Evolutionary conservation across 1,140 invertebrate genomes (phyloP).

Genomic region (Ceratitis capitata): DNA sequence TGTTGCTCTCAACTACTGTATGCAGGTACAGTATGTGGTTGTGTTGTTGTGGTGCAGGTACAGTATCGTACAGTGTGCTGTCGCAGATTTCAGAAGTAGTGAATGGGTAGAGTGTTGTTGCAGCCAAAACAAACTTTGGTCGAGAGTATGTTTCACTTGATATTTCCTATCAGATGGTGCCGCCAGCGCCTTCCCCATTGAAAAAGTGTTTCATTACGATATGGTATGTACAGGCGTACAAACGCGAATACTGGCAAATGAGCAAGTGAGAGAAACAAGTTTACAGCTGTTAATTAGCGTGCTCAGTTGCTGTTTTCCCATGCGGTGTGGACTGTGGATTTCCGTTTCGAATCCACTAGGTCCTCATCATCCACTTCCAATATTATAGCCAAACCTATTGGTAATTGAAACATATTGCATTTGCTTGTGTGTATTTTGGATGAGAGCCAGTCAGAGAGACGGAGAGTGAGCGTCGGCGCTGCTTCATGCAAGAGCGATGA

Average conservation of each 20-base stretch:
- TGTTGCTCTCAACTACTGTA: too few species aligned
- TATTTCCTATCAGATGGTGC: neutral
- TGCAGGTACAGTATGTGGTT: too few species aligned
- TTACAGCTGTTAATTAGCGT: neutral
- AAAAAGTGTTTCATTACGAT: neutral
- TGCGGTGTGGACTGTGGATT: neutral
- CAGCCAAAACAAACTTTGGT: neutral
- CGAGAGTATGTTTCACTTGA: neutral
- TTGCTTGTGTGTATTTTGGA: neutral
- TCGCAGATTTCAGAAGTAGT: neutral
- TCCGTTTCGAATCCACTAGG: neutral
- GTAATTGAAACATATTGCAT: neutral
- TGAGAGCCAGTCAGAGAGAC: neutral
- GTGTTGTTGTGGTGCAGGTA: too few species aligned
- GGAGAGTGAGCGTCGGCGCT: too few species aligned
- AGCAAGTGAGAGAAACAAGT: neutral
- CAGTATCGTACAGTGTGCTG: too few species aligned
- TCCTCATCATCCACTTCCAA: constrained; percentile 18
- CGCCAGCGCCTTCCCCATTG: neutral
- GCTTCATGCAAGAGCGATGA: too few species aligned
- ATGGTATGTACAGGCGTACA: neutral
- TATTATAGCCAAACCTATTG: neutral
- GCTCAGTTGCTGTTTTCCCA: neutral
- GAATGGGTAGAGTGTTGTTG: neutral
- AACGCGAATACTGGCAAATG: neutral